A percentile compares a stretch with the other conserved stretches of the same genome.
Evolutionary conservation across 2,113 vertebrate species (phyloP).

Genomic region (Apodemus speciosus): DNA sequence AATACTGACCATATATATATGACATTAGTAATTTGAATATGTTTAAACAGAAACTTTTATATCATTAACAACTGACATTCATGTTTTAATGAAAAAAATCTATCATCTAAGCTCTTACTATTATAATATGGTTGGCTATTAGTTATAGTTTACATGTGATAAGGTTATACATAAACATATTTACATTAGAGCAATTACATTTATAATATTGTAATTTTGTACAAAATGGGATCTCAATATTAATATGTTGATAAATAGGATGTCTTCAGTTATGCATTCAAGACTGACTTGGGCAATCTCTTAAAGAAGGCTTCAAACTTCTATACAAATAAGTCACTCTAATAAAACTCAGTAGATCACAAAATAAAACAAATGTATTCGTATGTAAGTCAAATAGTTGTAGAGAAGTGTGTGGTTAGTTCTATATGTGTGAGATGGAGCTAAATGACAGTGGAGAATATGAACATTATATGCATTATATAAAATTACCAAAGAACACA

Average conservation of each 20-base stretch:
- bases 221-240: neutral
- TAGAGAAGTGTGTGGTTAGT: too few relatives aligned
- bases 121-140: neutral
- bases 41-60: neutral
- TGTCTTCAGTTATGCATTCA: too few relatives aligned
- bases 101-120: neutral
- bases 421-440: too few relatives aligned
- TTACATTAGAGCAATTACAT: neutral
- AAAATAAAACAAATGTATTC: too few relatives aligned
- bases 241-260: neutral
- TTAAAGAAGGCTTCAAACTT: too few relatives aligned
- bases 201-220: neutral
- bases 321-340: too few relatives aligned
- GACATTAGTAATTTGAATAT: slow-evolving; percentile 4
- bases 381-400: too few relatives aligned
- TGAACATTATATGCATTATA: too few relatives aligned
- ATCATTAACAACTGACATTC: neutral
- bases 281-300: too few relatives aligned
- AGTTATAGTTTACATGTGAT: neutral
- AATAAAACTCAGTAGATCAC: too few relatives aligned
- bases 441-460: too few relatives aligned
- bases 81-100: neutral
- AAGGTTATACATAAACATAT: neutral
- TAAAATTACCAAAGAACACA: too few relatives aligned
- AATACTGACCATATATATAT: neutral